Evolutionary conservation across 2,113 vertebrate species (phyloP).

Genomic region (Scytalopus superciliaris): DNA sequence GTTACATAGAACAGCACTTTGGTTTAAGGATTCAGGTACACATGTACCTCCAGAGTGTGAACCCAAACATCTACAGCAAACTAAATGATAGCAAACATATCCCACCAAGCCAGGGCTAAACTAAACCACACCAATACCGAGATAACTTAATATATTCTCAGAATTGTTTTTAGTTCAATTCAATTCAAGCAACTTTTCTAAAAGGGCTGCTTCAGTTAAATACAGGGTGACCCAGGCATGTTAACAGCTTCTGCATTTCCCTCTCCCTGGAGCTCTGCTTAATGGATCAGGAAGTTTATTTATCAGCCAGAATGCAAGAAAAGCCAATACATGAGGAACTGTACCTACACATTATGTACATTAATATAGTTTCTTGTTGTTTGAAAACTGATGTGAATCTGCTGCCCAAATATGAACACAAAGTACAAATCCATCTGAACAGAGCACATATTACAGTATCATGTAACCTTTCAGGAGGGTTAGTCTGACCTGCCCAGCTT

Average conservation of each 20-base stretch:
- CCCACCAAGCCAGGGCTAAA: neutral
- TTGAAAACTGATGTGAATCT: neutral
- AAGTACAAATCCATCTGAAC: neutral
- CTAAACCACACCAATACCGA: neutral
- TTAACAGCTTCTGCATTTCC: neutral
- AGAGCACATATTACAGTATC: neutral
- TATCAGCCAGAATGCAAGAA: slow-evolving; percentile 59
- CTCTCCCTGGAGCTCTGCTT: neutral
- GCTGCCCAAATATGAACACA: neutral
- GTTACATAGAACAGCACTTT: neutral
- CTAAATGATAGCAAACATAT: neutral
- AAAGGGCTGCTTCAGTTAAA: neutral
- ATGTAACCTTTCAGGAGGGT: neutral
- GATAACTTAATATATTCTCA: neutral
- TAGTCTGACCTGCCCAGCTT: neutral
- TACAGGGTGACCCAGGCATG: neutral
- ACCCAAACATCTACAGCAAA: neutral
- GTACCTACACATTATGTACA: neutral
- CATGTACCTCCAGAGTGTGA: rapidly evolving
- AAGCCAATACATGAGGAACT: neutral
- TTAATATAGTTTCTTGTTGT: neutral
- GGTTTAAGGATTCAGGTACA: neutral
- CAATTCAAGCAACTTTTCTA: neutral
- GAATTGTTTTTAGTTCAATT: neutral
- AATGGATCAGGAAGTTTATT: slow-evolving; percentile 83